Base-by-base conservation (phyloP, 2,888 invertebrate genomes). In the Euclidia mi region DNA sequence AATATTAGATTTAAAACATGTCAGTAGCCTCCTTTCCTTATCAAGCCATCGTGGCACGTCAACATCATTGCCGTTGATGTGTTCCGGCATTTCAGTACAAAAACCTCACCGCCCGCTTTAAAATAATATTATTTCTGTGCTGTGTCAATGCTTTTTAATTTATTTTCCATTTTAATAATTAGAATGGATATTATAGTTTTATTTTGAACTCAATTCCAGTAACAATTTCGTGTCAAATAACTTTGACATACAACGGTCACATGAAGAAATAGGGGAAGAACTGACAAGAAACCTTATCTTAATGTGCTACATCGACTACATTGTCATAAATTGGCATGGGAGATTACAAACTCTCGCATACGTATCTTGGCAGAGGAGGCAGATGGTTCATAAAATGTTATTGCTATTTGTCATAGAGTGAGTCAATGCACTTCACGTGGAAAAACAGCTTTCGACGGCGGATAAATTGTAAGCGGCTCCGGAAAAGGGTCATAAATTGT, bases 401-500 rank as follows among this genome's bases (percentile, higher is more conserved):
- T 46, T 25, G 17, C 37, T 28, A n/a, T 46, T 35, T 46, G 11
- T 35, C 28, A 15, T 15, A 37, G 28, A 7, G n/a, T 25, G 35
- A 28, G 35, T 37, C 18, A 44, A 55, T 17, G 12, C 18, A 38
- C 7, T 50, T 50, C 40, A 60, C 28, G 46, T 52, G 47, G 49
- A 59, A 59, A 52, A 59, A 63, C 45, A 66, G 63, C 50, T 65
- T 68, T 63, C 63, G 59, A 64, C 59, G 59, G 53, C 11, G 64
- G 47, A 43, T 45, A 64, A 70, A 59, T 65, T 58, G 58, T 61
- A 31, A 60, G 45, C 64, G 49, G 60, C 46, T 60, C 47, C 67
- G 63, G 65, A 67, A 73, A 65, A 59, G 58, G 46, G 65, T 72
- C 82, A 85, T 85, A 84, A 83, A 87, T 86, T 79, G 70, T 65